phyloP scores from a whole-genome alignment of 2,113 vertebrate species.

The Butorides virescens region DNA sequence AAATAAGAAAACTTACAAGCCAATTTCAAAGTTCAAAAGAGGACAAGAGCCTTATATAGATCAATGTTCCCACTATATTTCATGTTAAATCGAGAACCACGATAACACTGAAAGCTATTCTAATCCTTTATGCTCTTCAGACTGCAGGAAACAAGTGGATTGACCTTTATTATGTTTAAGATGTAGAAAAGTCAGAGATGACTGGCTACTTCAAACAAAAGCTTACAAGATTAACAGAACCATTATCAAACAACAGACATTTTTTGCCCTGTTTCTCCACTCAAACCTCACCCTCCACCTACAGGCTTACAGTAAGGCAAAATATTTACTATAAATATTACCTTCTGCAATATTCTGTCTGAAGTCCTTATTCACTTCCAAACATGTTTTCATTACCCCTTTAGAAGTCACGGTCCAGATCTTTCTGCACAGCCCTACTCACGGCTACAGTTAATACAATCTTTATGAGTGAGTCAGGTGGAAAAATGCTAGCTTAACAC shows the following conservation, averaged over 20 bases:
- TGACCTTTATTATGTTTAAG: background rate
- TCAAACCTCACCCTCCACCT: background rate
- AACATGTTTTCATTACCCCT: background rate
- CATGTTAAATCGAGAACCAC: background rate
- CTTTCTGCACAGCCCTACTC: background rate
- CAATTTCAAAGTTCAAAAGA: background rate
- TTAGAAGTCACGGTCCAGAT: background rate
- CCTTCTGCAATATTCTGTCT: background rate
- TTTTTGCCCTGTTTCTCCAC: background rate
- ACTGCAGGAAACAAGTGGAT: background rate
- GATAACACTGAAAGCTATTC: background rate
- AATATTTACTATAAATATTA: background rate
- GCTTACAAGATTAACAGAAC: background rate
- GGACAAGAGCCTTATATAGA: background rate
- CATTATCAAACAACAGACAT: background rate
- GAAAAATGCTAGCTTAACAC: conserved; percentile 4
- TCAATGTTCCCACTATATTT: background rate
- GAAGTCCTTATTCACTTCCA: background rate
- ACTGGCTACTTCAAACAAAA: background rate
- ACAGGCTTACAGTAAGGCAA: background rate
- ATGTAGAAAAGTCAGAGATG: background rate
- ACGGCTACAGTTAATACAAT: background rate
- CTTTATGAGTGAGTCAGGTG: background rate
- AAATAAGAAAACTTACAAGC: background rate
- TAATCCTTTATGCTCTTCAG: background rate